These are phyloP conservation scores for Aplodontia rufa DNA, from an alignment of 2,113 vertebrate species.

Conservation along the genomic window DNA sequence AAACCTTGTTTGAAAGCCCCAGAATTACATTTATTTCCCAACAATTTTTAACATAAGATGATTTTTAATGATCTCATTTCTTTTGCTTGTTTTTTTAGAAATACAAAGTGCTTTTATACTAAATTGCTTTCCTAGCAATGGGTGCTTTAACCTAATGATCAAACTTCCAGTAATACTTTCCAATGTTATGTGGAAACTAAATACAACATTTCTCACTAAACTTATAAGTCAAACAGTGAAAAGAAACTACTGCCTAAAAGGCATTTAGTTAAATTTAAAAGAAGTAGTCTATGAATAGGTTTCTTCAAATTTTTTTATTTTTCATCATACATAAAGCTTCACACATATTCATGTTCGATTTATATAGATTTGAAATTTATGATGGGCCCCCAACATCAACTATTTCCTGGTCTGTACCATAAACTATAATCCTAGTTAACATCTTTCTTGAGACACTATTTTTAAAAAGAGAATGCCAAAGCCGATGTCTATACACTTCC, in stretches of 20 bases:
- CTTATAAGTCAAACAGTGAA: conserved; percentile 44
- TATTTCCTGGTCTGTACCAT: neutral
- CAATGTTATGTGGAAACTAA: neutral
- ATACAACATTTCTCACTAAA: conserved; percentile 29
- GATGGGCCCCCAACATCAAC: neutral
- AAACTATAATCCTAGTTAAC: neutral
- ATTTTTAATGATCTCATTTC: neutral
- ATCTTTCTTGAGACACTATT: conserved; percentile 3
- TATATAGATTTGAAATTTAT: conserved; percentile 6
- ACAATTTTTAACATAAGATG: neutral
- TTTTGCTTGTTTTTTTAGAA: neutral
- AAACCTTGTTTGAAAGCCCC: neutral
- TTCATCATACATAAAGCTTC: neutral
- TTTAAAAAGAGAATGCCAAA: conserved; percentile 48
- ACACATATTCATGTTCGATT: conserved; percentile 38
- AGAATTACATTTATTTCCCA: neutral
- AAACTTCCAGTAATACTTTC: neutral
- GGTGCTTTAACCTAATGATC: neutral
- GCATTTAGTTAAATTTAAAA: conserved; percentile 3
- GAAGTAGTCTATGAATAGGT: neutral
- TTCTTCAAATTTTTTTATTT: neutral
- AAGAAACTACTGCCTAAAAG: neutral
- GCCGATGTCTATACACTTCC: neutral
- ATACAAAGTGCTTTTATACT: neutral
- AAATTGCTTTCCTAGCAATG: neutral